Base-by-base conservation (phyloP, 1,140 invertebrate genomes). In the Delia radicum region DNA sequence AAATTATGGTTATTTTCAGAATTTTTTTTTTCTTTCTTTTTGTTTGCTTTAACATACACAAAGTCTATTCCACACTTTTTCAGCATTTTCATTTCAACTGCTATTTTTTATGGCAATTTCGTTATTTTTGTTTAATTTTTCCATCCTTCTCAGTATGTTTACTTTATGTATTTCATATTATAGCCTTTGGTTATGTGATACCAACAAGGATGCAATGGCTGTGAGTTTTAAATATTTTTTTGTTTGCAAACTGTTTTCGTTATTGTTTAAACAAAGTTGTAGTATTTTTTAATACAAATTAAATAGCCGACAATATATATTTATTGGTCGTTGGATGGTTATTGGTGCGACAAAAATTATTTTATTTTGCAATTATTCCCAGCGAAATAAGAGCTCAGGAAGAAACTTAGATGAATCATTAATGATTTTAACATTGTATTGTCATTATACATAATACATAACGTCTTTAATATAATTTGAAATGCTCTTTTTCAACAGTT, bases 1-100 rank as follows among this genome's bases (percentile, higher is more conserved):
- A 12, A 65, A 65, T n/a, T 71, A 75, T 61, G 74, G 42, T 10
- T 75, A 55, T 71, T 42, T 75, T n/a, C n/a, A n/a, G 62, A 75
- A 75, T 26, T 75, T 69, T n/a, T n/a, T n/a, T n/a, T n/a, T n/a
- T n/a, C n/a, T n/a, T n/a, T n/a, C n/a, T n/a, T n/a, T n/a, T n/a
- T n/a, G n/a, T n/a, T n/a, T n/a, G n/a, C n/a, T n/a, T n/a, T n/a
- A n/a, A n/a, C n/a, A n/a, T n/a, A n/a, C n/a, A n/a, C n/a, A n/a
- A n/a, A n/a, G n/a, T n/a, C n/a, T n/a, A n/a, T n/a, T n/a, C n/a
- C n/a, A n/a, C n/a, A n/a, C n/a, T n/a, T n/a, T n/a, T n/a, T n/a
- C n/a, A n/a, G n/a, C n/a, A n/a, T n/a, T n/a, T 74, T 77, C 55
- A 55, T 55, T 55, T 55, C 2, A 55, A 55, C 48, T 55, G 18